Base-by-base conservation (phyloP, 2,888 invertebrate species). In the Idaea dimidiata region DNA sequence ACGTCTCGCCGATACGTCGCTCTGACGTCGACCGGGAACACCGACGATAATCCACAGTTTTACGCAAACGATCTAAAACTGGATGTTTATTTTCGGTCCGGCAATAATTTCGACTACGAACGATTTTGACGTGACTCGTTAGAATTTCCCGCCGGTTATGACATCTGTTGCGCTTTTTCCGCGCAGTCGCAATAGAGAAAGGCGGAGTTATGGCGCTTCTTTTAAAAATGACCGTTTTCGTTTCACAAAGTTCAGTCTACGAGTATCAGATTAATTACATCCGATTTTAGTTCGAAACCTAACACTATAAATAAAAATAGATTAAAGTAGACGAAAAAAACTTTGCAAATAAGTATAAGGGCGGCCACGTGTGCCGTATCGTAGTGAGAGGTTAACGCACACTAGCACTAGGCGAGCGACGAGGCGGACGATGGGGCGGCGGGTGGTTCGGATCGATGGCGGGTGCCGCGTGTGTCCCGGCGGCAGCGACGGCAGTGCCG, bases 81-180 rank as follows among this genome's bases (percentile, higher is more conserved):
- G 80, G 81, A 79, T 69, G 76, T 82, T 83, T 91, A 91, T 90
- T 91, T 89, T 79, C 68, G 84, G 86, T 82, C 64, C 74, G 71
- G 74, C 79, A 69, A 72, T 78, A 82, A 80, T 84, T 81, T 83
- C 77, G 76, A 77, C 75, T 67, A 76, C 83, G 81, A 80, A 80
- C 77, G 72, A 72, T 69, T 73, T 74, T 83, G 84, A 86, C 86
- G 86, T 79, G 74, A 72, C 68, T 67, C 70, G 72, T 84, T 85
- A 81, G 78, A 88, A 83, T 84, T 89, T 90, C 87, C 88, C 91
- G 90, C 90, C 84, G 80, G 77, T 79, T 75, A 77, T 82, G 79
- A 79, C 91, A 80, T 81, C 91, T 92, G 91, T 92, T 92, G 91
- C 91, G 81, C 77, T 68, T 80, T 69, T 61, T 66, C 67, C 80